Percentiles rank a stretch among this genome's conserved stretches.
phyloP scores from a whole-genome alignment of 2,113 vertebrate species.

The Caloenas nicobarica region DNA sequence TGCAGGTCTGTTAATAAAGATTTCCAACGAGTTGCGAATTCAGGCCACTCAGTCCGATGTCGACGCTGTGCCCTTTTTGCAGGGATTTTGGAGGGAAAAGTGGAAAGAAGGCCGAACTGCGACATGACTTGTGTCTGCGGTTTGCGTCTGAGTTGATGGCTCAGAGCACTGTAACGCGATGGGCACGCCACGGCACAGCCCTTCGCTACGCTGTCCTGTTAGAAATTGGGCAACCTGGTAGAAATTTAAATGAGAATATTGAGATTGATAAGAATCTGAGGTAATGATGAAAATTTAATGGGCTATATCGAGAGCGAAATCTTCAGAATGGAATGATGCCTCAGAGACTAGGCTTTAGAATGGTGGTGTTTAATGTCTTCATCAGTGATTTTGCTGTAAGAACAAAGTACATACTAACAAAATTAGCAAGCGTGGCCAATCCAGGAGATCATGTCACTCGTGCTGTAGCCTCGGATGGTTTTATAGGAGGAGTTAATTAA shows the following conservation, averaged over 20 bases:
- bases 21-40: not conserved
- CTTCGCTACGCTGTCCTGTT: accelerated
- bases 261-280: not conserved
- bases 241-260: not conserved
- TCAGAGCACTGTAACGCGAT: accelerated
- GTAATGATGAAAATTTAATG: not conserved
- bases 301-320: not conserved
- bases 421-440: not conserved
- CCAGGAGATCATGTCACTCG: not conserved
- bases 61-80: not conserved
- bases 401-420: not conserved
- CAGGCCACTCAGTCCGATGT: not conserved
- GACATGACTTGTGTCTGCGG: accelerated
- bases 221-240: not conserved
- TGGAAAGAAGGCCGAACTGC: not conserved
- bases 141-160: not conserved
- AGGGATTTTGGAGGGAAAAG: not conserved
- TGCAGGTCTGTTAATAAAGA: not conserved
- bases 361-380: not conserved
- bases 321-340: not conserved
- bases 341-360: not conserved
- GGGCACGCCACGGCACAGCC: accelerated
- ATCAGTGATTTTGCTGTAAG: not conserved
- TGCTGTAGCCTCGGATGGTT: not conserved
- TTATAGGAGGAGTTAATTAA: not conserved